Conservation (phyloP, 2,797 vertebrate genomes). For the Pseudochaenichthys georgianus region DNA sequence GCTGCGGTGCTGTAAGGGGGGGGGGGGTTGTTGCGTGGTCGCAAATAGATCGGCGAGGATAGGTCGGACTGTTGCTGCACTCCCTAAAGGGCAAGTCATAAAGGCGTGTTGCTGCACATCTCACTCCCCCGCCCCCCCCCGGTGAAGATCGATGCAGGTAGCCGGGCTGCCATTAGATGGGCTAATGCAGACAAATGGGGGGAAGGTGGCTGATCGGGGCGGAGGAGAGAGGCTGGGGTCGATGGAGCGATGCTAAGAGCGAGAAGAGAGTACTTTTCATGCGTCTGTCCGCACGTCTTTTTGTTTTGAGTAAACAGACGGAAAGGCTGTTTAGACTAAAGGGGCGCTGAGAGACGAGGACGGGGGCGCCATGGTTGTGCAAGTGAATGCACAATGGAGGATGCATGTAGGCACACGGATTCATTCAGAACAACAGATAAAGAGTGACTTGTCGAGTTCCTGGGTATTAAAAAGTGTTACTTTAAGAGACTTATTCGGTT, state of each 20-base stretch:
- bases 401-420: constrained; percentile 6
- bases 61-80: constrained; percentile 76
- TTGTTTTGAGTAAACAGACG: constrained; percentile 80
- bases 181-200: constrained; percentile 67
- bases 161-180: constrained; percentile 58
- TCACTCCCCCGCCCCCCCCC: constrained; percentile 35
- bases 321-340: constrained; percentile 73
- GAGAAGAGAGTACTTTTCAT: constrained; percentile 38
- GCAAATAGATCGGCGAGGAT: constrained; percentile 76
- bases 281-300: constrained; percentile 70
- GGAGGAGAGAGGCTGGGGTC: constrained; percentile 52
- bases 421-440: constrained; percentile 11
- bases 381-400: constrained; percentile 41
- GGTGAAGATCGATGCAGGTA: constrained; percentile 71
- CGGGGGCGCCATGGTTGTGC: constrained; percentile 36
- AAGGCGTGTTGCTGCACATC: constrained; percentile 70
- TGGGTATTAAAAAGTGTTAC: background rate
- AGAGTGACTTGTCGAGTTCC: background rate
- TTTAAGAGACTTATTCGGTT: background rate
- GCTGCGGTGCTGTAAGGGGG: constrained; percentile 46
- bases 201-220: constrained; percentile 38
- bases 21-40: constrained; percentile 42
- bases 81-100: constrained; percentile 69
- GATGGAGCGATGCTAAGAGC: constrained; percentile 44
- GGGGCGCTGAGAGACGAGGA: constrained; percentile 65